These are phyloP conservation scores for Asarcornis scutulata DNA, from an alignment of 2,113 vertebrate genomes.

Conservation along the genomic window DNA sequence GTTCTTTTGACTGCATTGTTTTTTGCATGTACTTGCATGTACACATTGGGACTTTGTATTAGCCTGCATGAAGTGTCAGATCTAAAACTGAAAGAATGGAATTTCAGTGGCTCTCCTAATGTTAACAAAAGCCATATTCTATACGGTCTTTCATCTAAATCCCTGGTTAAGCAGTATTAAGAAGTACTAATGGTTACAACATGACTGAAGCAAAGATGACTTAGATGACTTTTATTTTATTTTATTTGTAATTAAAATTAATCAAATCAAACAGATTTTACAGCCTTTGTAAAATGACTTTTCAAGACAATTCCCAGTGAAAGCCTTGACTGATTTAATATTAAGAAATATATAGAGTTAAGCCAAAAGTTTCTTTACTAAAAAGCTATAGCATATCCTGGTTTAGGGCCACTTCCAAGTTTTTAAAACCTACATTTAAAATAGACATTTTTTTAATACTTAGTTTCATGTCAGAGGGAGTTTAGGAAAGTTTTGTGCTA, in stretches of 20 bases:
- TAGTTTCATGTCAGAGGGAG: neutral
- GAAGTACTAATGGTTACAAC: neutral
- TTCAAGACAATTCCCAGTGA: neutral
- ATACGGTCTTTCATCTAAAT: neutral
- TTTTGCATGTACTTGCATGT: neutral
- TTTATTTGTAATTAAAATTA: neutral
- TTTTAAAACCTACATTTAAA: neutral
- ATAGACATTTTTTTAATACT: neutral
- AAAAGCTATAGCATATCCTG: neutral
- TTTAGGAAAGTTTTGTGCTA: neutral
- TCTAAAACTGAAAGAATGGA: neutral
- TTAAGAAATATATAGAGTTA: neutral
- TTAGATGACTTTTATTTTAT: neutral
- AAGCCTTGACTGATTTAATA: neutral
- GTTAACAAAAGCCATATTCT: constrained; percentile 5
- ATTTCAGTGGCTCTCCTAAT: neutral
- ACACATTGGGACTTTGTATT: neutral
- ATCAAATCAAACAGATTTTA: neutral
- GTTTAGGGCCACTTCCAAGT: neutral
- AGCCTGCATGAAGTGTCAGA: neutral
- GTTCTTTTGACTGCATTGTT: neutral
- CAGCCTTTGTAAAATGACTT: neutral
- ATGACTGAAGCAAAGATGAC: neutral
- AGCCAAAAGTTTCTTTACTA: neutral
- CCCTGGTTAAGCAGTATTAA: neutral